Conservation (phyloP, 2,113 vertebrate species). For the Pachycephala philippinensis region DNA sequence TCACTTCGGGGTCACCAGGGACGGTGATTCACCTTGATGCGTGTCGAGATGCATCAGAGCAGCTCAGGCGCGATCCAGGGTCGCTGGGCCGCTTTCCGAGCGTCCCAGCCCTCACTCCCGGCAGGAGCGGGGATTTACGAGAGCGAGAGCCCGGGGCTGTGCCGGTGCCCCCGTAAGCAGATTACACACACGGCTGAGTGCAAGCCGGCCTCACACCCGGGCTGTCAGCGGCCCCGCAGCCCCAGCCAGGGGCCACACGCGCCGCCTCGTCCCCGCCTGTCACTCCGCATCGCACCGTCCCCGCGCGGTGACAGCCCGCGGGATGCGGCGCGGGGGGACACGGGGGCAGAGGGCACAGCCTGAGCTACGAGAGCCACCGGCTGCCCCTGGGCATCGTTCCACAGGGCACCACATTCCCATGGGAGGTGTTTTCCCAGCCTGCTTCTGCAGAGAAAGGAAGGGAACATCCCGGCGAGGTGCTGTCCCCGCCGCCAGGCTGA, state of each 20-base stretch:
- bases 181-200: neutral
- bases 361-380: neutral
- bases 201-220: neutral
- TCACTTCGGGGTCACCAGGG: neutral
- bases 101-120: rapidly evolving
- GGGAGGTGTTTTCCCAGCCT: neutral
- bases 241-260: neutral
- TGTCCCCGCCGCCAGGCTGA: neutral
- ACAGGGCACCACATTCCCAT: neutral
- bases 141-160: neutral
- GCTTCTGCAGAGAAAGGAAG: neutral
- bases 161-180: slow-evolving; percentile 12
- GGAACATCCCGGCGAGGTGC: neutral
- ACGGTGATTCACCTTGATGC: slow-evolving; percentile 36
- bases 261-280: neutral
- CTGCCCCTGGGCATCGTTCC: neutral
- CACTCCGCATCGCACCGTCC: neutral
- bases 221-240: neutral
- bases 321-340: neutral
- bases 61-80: neutral
- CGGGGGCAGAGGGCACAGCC: neutral
- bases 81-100: neutral
- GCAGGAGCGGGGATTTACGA: neutral
- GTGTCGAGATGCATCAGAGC: slow-evolving; percentile 10
- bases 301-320: neutral